These are phyloP conservation scores for Drosophila seguyi DNA, from an alignment of 1,140 invertebrate species.

Conservation along the genomic window DNA sequence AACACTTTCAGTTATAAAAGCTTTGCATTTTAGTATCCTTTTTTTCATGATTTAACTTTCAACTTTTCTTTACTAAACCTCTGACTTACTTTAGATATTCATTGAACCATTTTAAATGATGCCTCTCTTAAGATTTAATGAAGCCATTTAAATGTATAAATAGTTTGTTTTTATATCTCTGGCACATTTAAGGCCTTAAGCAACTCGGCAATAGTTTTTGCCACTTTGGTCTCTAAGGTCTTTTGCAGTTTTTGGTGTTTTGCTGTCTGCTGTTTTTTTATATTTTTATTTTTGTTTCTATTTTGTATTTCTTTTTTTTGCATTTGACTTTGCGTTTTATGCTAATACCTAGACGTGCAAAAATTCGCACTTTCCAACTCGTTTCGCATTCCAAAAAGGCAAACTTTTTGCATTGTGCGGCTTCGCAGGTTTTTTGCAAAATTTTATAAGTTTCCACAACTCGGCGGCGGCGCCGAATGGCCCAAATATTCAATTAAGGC, in stretches of 20 bases:
- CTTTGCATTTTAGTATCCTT: not conserved
- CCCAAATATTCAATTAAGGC: conserved; percentile 75
- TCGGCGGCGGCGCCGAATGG: conserved; percentile 43
- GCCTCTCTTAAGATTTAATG: conserved; percentile 8
- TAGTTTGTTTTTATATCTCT: conserved; percentile 25
- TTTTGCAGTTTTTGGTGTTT: conserved; percentile 31
- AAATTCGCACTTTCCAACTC: conserved; percentile 83
- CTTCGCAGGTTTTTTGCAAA: conserved; percentile 39
- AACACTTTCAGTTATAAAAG: not conserved
- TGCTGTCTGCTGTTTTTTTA: conserved; percentile 18
- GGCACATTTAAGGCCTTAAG: conserved; percentile 28
- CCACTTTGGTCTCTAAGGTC: conserved; percentile 24
- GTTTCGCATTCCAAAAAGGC: conserved; percentile 49
- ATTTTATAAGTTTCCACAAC: conserved; percentile 52
- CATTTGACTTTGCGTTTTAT: conserved; percentile 62
- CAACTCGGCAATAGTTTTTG: conserved; percentile 4
- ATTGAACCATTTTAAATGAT: not conserved
- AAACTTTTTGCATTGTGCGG: conserved; percentile 47
- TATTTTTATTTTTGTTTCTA: conserved; percentile 2
- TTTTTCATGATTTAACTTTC: too few species aligned
- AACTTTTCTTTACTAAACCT: not conserved
- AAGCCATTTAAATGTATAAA: conserved; percentile 38
- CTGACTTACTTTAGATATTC: not conserved
- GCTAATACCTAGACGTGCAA: conserved; percentile 78
- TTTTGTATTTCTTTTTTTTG: conserved; percentile 31